Conservation (phyloP, 2,113 vertebrate genomes). For the Pycnonotus jocosus region DNA sequence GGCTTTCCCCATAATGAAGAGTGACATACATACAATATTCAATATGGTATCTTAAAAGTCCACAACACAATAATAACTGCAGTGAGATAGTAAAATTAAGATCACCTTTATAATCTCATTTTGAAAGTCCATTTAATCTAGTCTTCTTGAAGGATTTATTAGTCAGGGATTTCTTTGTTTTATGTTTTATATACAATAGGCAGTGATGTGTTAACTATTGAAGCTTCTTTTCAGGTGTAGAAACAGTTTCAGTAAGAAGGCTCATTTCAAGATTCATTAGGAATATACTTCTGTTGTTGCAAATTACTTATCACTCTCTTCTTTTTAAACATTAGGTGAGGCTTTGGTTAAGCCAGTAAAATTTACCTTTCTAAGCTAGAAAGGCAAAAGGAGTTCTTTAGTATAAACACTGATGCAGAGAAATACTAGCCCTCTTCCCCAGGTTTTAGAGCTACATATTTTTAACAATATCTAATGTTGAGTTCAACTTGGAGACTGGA, state of each 20-base stretch:
- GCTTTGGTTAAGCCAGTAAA: slow-evolving; percentile 22
- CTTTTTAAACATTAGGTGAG: slow-evolving; percentile 11
- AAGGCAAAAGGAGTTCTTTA: slow-evolving; percentile 34
- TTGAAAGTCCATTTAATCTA: slow-evolving; percentile 23
- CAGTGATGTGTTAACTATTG: slow-evolving; percentile 15
- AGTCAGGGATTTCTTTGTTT: background rate
- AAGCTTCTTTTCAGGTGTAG: slow-evolving; percentile 34
- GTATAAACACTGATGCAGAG: slow-evolving; percentile 21
- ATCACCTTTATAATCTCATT: slow-evolving; percentile 16
- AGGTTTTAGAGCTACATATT: background rate
- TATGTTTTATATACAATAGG: background rate
- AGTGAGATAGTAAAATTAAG: slow-evolving; percentile 22
- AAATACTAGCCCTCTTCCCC: background rate
- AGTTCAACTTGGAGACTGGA: background rate
- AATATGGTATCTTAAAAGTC: background rate
- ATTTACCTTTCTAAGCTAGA: slow-evolving; percentile 20
- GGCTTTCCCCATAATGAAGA: background rate
- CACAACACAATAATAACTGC: background rate
- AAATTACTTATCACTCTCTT: slow-evolving; percentile 33
- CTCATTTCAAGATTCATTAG: slow-evolving; percentile 41
- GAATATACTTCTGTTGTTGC: slow-evolving; percentile 47
- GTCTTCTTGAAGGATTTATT: background rate
- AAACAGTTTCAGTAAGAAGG: background rate
- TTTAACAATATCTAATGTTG: background rate
- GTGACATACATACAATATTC: background rate